phyloP scores from a whole-genome alignment of 2,888 invertebrate genomes.

The Antheraea yamamai region DNA sequence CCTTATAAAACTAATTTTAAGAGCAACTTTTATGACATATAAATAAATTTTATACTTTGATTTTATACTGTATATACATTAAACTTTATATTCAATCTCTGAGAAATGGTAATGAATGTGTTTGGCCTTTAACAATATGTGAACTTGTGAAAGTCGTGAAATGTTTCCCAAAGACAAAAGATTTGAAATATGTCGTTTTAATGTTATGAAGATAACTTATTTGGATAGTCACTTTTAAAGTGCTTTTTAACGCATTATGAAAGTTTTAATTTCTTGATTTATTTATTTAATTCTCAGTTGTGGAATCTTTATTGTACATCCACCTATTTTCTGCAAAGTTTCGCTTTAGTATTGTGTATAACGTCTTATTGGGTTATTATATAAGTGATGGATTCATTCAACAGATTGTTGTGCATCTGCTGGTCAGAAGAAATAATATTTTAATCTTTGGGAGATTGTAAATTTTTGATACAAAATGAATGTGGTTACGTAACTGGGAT shows the following conservation, averaged over 20 bases:
- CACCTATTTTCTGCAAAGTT: neutral
- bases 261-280: neutral
- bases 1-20: neutral
- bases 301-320: neutral
- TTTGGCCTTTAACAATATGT: neutral
- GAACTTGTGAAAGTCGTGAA: neutral
- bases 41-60: slow-evolving; percentile 1
- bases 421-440: neutral
- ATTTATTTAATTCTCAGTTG: neutral
- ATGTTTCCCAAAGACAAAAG: neutral
- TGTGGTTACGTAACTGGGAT: neutral
- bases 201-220: neutral
- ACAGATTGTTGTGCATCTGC: neutral
- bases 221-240: neutral
- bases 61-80: neutral
- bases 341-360: neutral
- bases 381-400: neutral
- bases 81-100: neutral
- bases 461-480: neutral
- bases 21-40: neutral
- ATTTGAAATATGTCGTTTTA: neutral
- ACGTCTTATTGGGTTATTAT: neutral
- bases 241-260: neutral
- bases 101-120: neutral
- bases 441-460: neutral